Evolutionary conservation across 2,888 invertebrate species (phyloP), one percentile per base, ranked within the genome.

Genomic region (Drosophila pseudotalamancana): DNA sequence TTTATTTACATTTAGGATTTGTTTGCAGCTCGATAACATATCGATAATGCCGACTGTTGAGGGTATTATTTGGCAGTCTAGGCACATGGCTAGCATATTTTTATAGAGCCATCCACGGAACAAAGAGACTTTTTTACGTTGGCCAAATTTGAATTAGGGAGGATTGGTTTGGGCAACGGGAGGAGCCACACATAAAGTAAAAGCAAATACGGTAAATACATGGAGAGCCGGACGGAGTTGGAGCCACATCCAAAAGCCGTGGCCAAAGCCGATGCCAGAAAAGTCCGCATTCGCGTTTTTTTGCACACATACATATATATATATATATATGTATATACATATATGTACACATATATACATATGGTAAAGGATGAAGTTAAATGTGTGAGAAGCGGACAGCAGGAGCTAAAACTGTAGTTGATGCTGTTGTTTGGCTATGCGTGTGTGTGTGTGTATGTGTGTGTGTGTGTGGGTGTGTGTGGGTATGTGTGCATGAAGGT

Each of bases 261-360:
- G 69, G 62, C 72, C 76, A 64, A 72, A 75, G 66, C 55, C 76
- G 76, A 51, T 65, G 72, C 65, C 55, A 59, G 63, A 32, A 73
- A 81, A 39, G 71, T 83, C 80, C 80, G 80, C 74, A 86, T 61
- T 86, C 87, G 84, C 84, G 87, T 57, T 61, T 59, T 54, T 63
- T 53, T 3, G 27, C 16, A 43, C 23, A 49, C 43, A 53, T 27
- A 42, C 14, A 53, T 32, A 43, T 12, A 25, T 5, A 23, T 19
- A 39, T n/a, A 9, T 29, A 23, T 40, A 31, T 40, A 29, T 29
- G 9, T 32, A 21, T 34, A 25, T n/a, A 42, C 14, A 53, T 32
- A 43, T 12, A 25, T 5, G 18, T 19, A 48, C 39, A 45, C 19
- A 27, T 6, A n/a, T 19, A 34, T 11, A 19, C 19, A 23, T 40